phyloP scores from a whole-genome alignment of 2,888 invertebrate species.

The Tachystola acroxantha region DNA sequence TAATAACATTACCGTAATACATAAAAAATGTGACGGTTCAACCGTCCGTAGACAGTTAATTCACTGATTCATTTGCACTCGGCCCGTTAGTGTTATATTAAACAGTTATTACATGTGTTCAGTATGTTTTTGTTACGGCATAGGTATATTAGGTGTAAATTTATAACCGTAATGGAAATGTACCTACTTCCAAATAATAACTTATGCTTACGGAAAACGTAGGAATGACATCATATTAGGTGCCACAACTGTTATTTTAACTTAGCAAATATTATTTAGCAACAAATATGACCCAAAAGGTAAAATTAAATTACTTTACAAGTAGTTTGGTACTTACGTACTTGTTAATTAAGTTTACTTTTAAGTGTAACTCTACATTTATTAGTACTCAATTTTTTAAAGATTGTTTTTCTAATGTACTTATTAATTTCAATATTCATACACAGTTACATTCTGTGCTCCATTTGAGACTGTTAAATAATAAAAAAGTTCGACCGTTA shows the following conservation, averaged over 20 bases:
- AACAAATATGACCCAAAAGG: no score
- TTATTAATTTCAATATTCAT: no score
- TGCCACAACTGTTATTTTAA: no score
- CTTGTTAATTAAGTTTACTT: no score
- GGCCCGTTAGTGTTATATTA: conserved; percentile 36
- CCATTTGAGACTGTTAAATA: conserved; percentile 26
- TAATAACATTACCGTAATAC: conserved; percentile 6
- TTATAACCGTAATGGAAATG: not conserved
- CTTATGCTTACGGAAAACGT: conserved; percentile 13
- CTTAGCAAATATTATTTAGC: no score
- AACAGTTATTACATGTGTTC: conserved; percentile 35
- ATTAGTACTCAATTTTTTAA: no score
- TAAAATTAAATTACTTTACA: no score
- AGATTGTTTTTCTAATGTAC: no score
- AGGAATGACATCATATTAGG: no score
- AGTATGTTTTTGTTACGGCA: not conserved
- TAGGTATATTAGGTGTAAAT: not conserved
- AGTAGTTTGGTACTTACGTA: no score
- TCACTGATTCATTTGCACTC: conserved; percentile 22
- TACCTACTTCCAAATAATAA: no score
- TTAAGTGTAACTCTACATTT: no score
- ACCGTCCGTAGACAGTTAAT: conserved; percentile 18
- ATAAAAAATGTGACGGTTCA: conserved; percentile 7
- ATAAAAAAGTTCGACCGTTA: conserved; percentile 39
- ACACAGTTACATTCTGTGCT: not conserved